Evolutionary conservation across 2,113 vertebrate genomes (phyloP).

Genomic region (Rhizomys pruinosus): DNA sequence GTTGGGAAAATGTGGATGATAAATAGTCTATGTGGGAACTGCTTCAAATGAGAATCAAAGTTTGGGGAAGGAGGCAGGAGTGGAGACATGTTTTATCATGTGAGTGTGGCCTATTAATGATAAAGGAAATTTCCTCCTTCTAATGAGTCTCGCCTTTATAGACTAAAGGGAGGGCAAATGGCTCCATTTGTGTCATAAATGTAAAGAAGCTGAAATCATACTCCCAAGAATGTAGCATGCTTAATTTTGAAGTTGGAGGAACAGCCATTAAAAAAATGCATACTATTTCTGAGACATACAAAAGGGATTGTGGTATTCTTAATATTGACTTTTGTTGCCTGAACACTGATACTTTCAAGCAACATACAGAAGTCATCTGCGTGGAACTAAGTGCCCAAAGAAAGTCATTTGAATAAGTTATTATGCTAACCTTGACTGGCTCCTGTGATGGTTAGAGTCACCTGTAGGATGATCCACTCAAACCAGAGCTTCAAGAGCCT

Average conservation of each 20-base stretch:
- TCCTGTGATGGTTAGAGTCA: background rate
- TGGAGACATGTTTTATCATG: conserved; percentile 83
- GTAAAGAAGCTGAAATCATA: conserved; percentile 82
- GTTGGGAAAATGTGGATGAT: conserved; percentile 81
- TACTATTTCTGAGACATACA: conserved; percentile 75
- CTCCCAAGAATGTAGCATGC: conserved; percentile 78
- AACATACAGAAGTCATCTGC: conserved; percentile 53
- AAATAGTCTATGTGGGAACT: conserved; percentile 84
- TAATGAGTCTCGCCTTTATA: conserved; percentile 84
- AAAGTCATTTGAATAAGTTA: conserved; percentile 37
- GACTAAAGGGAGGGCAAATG: conserved; percentile 77
- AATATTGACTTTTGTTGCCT: conserved; percentile 74
- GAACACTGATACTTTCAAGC: conserved; percentile 48
- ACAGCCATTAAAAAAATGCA: conserved; percentile 76
- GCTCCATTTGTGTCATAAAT: conserved; percentile 84
- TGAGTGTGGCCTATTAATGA: conserved; percentile 85
- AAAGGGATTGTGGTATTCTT: conserved; percentile 63
- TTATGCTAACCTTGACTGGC: background rate
- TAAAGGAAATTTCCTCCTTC: conserved; percentile 86
- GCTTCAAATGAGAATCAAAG: conserved; percentile 83
- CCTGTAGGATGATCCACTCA: background rate
- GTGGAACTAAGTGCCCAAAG: conserved; percentile 11
- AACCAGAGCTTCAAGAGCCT: background rate
- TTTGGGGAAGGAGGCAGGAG: conserved; percentile 68
- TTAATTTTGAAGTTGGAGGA: conserved; percentile 80